phyloP scores from a whole-genome alignment of 2,797 vertebrate species.

The Anguilla marmorata region DNA sequence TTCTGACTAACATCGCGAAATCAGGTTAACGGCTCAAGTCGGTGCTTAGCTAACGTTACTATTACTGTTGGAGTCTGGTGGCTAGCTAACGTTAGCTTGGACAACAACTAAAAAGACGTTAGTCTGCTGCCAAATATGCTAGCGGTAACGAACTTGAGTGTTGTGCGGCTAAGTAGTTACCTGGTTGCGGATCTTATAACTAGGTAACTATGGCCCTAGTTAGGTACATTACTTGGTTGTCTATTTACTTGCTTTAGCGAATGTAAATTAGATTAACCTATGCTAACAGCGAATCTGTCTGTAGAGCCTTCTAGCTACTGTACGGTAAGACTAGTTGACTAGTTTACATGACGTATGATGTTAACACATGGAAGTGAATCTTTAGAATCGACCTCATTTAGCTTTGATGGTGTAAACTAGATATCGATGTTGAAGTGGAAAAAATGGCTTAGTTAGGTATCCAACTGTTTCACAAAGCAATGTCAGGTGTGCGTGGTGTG shows the following conservation, averaged over 20 bases:
- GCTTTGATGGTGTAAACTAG: too few relatives aligned
- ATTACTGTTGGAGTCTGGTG: not conserved
- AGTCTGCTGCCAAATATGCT: not conserved
- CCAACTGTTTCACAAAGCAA: not conserved
- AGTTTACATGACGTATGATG: not conserved
- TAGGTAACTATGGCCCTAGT: not conserved
- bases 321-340: not conserved
- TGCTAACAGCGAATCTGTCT: not conserved
- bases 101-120: too few relatives aligned
- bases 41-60: too few relatives aligned
- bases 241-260: not conserved
- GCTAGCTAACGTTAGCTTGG: not conserved
- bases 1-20: not conserved
- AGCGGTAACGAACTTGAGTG: not conserved
- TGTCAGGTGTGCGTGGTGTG: not conserved
- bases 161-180: not conserved
- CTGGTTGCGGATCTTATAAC: not conserved
- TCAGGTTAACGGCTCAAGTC: not conserved
- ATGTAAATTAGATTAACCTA: not conserved
- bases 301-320: not conserved
- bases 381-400: too few relatives aligned
- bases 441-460: constrained; percentile 42
- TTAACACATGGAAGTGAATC: too few relatives aligned
- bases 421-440: not conserved
- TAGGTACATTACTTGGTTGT: not conserved